Base-by-base conservation (phyloP, 2,797 vertebrate species). In the Sus cebifrons region DNA sequence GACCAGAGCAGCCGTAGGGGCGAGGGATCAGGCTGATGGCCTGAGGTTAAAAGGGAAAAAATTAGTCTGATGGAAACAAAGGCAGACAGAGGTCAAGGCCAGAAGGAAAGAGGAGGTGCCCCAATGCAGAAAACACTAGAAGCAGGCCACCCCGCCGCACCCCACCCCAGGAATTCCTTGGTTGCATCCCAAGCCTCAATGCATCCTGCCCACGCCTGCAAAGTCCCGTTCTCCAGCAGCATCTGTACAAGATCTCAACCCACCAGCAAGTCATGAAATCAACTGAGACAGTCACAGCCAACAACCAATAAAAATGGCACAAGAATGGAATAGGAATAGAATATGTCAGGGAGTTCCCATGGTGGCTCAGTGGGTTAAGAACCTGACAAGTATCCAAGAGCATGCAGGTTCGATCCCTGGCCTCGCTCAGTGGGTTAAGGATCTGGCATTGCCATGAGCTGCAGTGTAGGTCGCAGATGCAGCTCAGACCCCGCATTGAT, bases 241-340 rank as follows among this genome's bases (percentile, higher is more conserved):
- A n/a, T 2, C 58, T 23, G 17, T 17, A 15, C 0, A 5, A 12
- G n/a, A 16, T 21, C 1, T 1, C n/a, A 21, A 3, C 40, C 52
- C n/a, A n/a, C 40, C 1, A 18, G 13, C 0, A 10, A 44, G 16
- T 62, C 18, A 32, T 0, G 0, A 70, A 75, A 20, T 27, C 75
- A 21, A 9, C 8, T 49, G n/a, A 8, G 27, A 20, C 1, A 29
- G 21, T 54, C 13, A 25, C 27, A 17, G 44, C 44, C 81, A 36
- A 54, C 52, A 18, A 44, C 0, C 0, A 16, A 62, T 1, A 18
- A 73, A 58, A 60, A 70, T 0, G 13, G 62, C 74, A 18, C 2
- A 5, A 58, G 40, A 21, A 6, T 12, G 14, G 49, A 54, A 27
- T 6, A 17, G 54, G 4, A 36, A 58, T 56, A 21, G 5, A n/a